Evolutionary conservation across 2,797 vertebrate species (phyloP).

Genomic region (Rhynchotus rufescens): DNA sequence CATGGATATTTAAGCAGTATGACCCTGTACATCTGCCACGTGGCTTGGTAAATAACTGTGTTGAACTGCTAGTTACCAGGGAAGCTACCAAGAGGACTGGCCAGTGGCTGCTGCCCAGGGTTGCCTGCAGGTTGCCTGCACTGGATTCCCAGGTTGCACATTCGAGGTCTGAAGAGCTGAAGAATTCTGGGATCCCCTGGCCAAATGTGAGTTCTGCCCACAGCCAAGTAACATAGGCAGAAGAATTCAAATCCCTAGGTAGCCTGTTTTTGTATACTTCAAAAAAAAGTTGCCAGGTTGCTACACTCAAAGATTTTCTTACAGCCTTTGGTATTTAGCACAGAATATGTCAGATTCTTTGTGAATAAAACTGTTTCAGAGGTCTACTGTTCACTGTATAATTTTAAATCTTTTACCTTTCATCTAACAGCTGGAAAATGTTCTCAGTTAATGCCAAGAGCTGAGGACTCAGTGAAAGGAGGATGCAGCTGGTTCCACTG

Average conservation of each 20-base stretch:
- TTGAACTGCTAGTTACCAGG: not conserved
- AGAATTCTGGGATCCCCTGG: not conserved
- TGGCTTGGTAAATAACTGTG: not conserved
- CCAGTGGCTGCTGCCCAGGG: not conserved
- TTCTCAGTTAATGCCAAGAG: not conserved
- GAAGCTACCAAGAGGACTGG: not conserved
- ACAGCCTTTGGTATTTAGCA: not conserved
- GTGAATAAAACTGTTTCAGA: conserved; percentile 38
- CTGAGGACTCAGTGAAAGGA: not conserved
- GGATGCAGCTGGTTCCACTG: not conserved
- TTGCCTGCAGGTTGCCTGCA: not conserved
- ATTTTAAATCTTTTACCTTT: conserved; percentile 39
- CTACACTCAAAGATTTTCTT: not conserved
- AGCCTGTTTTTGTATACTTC: not conserved
- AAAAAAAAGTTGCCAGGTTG: not conserved
- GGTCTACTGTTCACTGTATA: not conserved
- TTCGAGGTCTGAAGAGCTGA: rapidly evolving
- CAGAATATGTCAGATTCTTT: not conserved
- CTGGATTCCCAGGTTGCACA: not conserved
- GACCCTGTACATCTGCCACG: not conserved
- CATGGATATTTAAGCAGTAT: not conserved
- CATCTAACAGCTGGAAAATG: conserved; percentile 2
- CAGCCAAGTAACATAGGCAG: not conserved
- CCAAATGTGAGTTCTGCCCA: not conserved
- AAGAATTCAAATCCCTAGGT: not conserved